Evolutionary conservation across 1,140 invertebrate genomes (phyloP).

Genomic region (Chionoecetes opilio): DNA sequence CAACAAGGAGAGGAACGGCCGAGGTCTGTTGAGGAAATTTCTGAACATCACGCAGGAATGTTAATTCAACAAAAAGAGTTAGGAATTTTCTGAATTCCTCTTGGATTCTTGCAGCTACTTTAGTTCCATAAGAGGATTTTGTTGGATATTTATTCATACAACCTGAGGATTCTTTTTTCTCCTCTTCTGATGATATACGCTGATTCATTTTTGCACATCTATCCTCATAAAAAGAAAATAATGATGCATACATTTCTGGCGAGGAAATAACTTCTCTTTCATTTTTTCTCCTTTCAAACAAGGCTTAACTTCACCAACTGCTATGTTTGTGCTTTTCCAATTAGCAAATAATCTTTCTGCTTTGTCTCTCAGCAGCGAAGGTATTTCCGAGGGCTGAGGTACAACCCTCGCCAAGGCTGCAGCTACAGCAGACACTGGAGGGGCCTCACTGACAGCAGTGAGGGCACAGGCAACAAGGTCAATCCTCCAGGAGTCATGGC

Average conservation of each 20-base stretch:
- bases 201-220: background rate
- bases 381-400: conserved; percentile 39
- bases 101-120: background rate
- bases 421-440: conserved; percentile 5
- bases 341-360: conserved; percentile 54
- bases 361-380: conserved; percentile 60
- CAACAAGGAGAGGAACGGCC: conserved; percentile 42
- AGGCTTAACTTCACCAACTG: background rate
- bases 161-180: background rate
- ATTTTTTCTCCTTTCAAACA: background rate
- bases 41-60: conserved; percentile 59
- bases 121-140: background rate
- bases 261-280: background rate
- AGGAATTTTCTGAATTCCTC: conserved; percentile 62
- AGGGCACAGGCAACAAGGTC: conserved; percentile 48
- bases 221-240: conserved; percentile 53
- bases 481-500: conserved; percentile 41
- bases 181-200: background rate
- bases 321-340: conserved; percentile 60
- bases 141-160: background rate
- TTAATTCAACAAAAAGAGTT: conserved; percentile 61
- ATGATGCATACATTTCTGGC: background rate
- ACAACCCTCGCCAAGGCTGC: conserved; percentile 39
- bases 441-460: conserved; percentile 55
- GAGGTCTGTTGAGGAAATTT: conserved; percentile 36